phyloP scores from a whole-genome alignment of 2,888 invertebrate genomes.

The Fragum whitleyi region DNA sequence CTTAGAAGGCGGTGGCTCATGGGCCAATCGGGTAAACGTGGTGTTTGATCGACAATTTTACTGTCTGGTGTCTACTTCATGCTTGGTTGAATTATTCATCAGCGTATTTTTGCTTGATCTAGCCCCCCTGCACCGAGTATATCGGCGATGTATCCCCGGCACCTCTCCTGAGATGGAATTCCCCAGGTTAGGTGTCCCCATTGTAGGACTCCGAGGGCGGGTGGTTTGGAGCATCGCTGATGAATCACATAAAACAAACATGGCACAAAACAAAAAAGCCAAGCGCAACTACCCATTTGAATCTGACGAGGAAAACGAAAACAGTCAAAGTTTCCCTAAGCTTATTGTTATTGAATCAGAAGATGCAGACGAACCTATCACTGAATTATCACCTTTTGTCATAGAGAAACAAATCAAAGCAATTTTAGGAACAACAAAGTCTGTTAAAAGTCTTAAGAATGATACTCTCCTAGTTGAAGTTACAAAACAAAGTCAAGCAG shows the following conservation, averaged over 20 bases:
- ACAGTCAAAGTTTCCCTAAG: too few relatives aligned
- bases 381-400: not conserved
- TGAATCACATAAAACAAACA: constrained; percentile 1
- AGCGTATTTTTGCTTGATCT: too few relatives aligned
- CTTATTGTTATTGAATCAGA: not conserved
- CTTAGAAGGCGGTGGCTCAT: too few relatives aligned
- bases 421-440: constrained; percentile 9
- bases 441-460: not conserved
- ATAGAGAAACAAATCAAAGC: not conserved
- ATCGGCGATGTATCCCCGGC: too few relatives aligned
- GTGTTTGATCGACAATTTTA: too few relatives aligned
- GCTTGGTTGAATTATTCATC: too few relatives aligned
- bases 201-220: constrained; percentile 22
- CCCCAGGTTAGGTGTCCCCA: not conserved
- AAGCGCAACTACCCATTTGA: not conserved
- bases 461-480: not conserved
- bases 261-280: not conserved
- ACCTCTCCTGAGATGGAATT: too few relatives aligned
- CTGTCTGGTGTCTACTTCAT: too few relatives aligned
- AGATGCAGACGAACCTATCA: not conserved
- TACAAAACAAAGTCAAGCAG: not conserved
- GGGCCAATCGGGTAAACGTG: too few relatives aligned
- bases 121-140: too few relatives aligned
- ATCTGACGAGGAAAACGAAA: too few relatives aligned
- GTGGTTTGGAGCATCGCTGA: constrained; percentile 8